phyloP scores from a whole-genome alignment of 2,888 invertebrate genomes.

The Nemotelus nigrinus region DNA sequence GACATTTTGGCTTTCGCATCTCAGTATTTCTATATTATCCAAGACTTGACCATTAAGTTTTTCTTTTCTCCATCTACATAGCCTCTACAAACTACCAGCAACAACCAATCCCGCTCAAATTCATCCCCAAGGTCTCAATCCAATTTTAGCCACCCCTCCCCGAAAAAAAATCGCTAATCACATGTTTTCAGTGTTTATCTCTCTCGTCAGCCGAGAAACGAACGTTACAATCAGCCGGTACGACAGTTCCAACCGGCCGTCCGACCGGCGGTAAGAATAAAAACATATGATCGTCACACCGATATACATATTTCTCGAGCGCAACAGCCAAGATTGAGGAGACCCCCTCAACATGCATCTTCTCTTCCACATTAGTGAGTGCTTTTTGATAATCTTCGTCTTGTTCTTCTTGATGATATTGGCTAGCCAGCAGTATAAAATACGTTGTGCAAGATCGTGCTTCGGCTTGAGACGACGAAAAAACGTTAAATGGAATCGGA shows the following conservation, averaged over 20 bases:
- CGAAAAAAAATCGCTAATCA: constrained; percentile 13
- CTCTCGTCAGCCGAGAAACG: background rate
- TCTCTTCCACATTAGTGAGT: too few relatives aligned
- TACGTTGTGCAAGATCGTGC: constrained; percentile 29
- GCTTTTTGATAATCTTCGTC: background rate
- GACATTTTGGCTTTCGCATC: too few relatives aligned
- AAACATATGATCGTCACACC: constrained; percentile 37
- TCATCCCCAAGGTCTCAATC: too few relatives aligned
- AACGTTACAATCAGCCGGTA: constrained; percentile 32
- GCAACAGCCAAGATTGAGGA: background rate
- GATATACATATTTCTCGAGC: constrained; percentile 4
- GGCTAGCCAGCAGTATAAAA: background rate
- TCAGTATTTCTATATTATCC: too few relatives aligned
- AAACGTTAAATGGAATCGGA: background rate
- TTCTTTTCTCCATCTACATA: too few relatives aligned
- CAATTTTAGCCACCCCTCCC: background rate
- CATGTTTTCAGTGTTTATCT: constrained; percentile 33
- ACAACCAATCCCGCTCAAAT: too few relatives aligned
- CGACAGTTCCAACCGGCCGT: too few relatives aligned
- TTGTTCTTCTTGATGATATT: constrained; percentile 26
- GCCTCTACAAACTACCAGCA: too few relatives aligned
- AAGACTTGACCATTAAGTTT: too few relatives aligned
- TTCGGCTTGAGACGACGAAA: background rate
- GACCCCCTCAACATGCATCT: too few relatives aligned
- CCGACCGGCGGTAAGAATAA: constrained; percentile 21